These are phyloP conservation scores for Clarias batrachus DNA, from an alignment of 2,113 vertebrate genomes.

Conservation along the genomic window DNA sequence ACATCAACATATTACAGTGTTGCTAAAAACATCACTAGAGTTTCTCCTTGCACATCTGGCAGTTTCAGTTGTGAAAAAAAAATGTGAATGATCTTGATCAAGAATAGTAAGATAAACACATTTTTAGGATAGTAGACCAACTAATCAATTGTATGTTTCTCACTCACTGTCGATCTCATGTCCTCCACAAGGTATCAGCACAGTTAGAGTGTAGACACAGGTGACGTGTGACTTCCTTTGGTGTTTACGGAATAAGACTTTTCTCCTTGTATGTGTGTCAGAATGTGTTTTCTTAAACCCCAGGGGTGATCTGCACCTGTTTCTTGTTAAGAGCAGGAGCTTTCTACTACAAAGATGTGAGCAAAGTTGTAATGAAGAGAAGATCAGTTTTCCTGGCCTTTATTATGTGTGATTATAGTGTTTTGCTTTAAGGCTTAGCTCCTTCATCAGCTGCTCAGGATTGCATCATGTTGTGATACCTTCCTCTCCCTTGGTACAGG, in stretches of 20 bases:
- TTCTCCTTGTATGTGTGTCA: constrained; percentile 32
- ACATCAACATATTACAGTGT: background rate
- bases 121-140: background rate
- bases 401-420: constrained; percentile 82
- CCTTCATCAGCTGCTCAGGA: constrained; percentile 61
- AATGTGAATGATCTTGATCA: background rate
- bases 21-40: background rate
- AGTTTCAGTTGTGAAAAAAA: background rate
- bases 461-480: constrained; percentile 50
- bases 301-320: constrained; percentile 74
- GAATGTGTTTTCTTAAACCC: constrained; percentile 48
- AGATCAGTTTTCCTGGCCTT: constrained; percentile 93
- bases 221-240: constrained; percentile 13
- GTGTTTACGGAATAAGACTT: constrained; percentile 10
- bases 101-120: background rate
- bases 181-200: background rate
- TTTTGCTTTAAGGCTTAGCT: constrained; percentile 88
- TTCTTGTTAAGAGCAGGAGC: constrained; percentile 89
- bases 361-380: constrained; percentile 73
- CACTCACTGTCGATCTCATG: background rate
- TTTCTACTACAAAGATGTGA: constrained; percentile 83
- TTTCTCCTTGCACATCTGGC: background rate
- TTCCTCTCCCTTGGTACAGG: constrained; percentile 30
- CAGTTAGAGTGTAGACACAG: background rate
- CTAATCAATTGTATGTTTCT: background rate